These are phyloP conservation scores for Bactericera cockerelli DNA, from an alignment of 1,140 invertebrate species.

Conservation along the genomic window DNA sequence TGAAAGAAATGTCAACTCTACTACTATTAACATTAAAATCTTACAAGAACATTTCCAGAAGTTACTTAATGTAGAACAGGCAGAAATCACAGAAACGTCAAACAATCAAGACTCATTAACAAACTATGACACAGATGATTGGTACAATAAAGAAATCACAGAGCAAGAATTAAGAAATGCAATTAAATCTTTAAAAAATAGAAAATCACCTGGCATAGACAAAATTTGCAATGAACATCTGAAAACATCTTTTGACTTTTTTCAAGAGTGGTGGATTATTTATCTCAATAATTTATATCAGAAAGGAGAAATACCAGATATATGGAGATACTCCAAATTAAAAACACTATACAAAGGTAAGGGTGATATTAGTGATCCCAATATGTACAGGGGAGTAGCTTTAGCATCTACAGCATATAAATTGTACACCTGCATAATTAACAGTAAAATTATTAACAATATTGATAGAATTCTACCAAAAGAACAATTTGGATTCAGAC, in stretches of 20 bases:
- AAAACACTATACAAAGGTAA: background rate
- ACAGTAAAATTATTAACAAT: background rate
- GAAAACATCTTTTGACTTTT: background rate
- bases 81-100: background rate
- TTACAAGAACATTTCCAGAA: background rate
- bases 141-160: background rate
- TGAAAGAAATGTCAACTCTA: background rate
- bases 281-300: background rate
- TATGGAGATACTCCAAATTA: background rate
- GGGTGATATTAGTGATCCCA: no score
- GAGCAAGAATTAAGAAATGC: background rate
- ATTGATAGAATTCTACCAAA: background rate
- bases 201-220: background rate
- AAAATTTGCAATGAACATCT: background rate
- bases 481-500: background rate
- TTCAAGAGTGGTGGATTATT: background rate
- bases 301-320: background rate
- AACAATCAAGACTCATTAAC: background rate
- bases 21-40: background rate
- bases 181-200: background rate
- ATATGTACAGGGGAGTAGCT: no score
- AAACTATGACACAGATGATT: background rate
- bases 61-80: background rate
- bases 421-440: background rate
- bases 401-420: background rate